Evolutionary conservation across 2,113 vertebrate species (phyloP).

Genomic region (Spermophilus dauricus): DNA sequence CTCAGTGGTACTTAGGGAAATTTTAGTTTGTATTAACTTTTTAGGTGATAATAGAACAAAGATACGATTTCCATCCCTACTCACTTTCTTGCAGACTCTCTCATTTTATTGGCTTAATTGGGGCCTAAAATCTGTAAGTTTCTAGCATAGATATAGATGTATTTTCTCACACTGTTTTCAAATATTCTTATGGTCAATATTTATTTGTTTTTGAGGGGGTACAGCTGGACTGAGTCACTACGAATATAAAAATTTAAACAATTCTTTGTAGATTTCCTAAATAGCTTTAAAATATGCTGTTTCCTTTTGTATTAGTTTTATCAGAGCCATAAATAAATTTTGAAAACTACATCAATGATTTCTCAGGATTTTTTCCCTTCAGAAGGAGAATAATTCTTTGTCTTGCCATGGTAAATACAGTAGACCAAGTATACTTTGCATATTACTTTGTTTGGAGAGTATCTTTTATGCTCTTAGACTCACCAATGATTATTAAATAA

Average conservation of each 20-base stretch:
- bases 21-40: conserved; percentile 57
- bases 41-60: conserved; percentile 55
- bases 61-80: conserved; percentile 3
- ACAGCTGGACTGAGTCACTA: not conserved
- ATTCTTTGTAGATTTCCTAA: conserved; percentile 3
- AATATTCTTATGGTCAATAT: not conserved
- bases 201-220: not conserved
- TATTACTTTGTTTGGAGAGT: not conserved
- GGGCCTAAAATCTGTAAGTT: conserved; percentile 25
- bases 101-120: conserved; percentile 37
- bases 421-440: not conserved
- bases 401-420: not conserved
- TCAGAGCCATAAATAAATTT: conserved; percentile 32
- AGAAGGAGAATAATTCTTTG: conserved; percentile 23
- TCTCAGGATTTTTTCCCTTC: not conserved
- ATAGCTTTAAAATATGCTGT: not conserved
- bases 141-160: not conserved
- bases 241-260: conserved; percentile 8
- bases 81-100: conserved; percentile 24
- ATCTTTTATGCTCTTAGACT: not conserved
- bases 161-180: not conserved
- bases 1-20: not conserved
- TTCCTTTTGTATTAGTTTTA: conserved; percentile 31
- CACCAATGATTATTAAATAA: not conserved
- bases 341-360: conserved; percentile 33